Conservation (phyloP, 2,113 vertebrate genomes). For the Rhinoderma darwinii region DNA sequence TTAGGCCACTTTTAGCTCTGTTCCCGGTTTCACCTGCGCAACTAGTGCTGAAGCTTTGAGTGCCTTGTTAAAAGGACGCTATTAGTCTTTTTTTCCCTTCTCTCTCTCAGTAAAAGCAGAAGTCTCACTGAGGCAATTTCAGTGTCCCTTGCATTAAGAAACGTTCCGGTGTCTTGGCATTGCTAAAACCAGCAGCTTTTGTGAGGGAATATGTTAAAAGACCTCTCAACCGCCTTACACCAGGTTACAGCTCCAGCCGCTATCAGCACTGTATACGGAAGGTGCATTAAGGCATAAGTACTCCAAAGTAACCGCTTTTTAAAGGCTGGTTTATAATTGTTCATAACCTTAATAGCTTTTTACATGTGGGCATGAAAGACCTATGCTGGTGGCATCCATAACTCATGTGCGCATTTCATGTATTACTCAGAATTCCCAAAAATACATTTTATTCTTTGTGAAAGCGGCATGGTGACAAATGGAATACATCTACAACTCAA, state of each 20-base stretch:
- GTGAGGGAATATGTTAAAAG: constrained; percentile 77
- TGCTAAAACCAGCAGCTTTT: constrained; percentile 78
- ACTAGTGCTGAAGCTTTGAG: constrained; percentile 73
- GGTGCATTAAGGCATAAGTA: constrained; percentile 52
- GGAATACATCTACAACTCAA: background rate
- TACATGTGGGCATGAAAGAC: constrained; percentile 31
- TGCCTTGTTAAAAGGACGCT: constrained; percentile 76
- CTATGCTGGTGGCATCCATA: background rate
- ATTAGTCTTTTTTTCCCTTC: constrained; percentile 71
- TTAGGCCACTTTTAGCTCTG: constrained; percentile 69
- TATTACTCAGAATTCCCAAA: background rate
- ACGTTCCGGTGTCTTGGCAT: constrained; percentile 68
- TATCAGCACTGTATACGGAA: constrained; percentile 38
- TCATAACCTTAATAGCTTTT: constrained; percentile 50
- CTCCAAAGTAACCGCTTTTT: constrained; percentile 30
- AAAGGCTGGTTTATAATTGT: constrained; percentile 30
- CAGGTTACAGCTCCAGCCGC: constrained; percentile 48
- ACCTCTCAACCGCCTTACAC: constrained; percentile 70
- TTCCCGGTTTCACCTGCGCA: constrained; percentile 71
- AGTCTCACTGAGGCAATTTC: constrained; percentile 66
- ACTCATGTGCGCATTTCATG: constrained; percentile 8
- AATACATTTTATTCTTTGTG: background rate
- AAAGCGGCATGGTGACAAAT: background rate
- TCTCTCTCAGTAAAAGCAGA: constrained; percentile 66
- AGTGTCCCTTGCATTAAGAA: constrained; percentile 73